Evolutionary conservation across 2,797 vertebrate genomes (phyloP).

Genomic region (Jordanella pulchra): DNA sequence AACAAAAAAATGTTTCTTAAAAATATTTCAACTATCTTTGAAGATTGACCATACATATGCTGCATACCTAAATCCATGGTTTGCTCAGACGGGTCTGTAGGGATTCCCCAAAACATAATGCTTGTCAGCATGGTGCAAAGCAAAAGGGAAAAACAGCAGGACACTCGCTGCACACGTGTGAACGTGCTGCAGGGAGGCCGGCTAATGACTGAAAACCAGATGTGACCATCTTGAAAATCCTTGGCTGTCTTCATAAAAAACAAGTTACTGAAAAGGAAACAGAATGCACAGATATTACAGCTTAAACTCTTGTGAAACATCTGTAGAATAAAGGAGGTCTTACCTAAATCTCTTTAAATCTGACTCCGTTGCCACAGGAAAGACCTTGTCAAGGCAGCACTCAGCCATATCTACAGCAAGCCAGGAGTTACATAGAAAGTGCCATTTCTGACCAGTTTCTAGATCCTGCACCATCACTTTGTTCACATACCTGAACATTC

Average conservation of each 20-base stretch:
- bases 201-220: constrained; percentile 93
- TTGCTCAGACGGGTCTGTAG: constrained; percentile 91
- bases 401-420: constrained; percentile 90
- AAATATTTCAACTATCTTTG: neutral
- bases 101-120: constrained; percentile 97
- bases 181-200: constrained; percentile 88
- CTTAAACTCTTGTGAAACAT: neutral
- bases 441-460: constrained; percentile 86
- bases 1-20: neutral
- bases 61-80: constrained; percentile 93
- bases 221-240: constrained; percentile 91
- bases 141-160: constrained; percentile 93
- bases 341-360: constrained; percentile 94
- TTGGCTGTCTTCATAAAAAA: constrained; percentile 93
- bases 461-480: constrained; percentile 89
- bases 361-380: constrained; percentile 88
- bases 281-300: neutral
- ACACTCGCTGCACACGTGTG: constrained; percentile 90
- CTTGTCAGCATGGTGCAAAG: constrained; percentile 97
- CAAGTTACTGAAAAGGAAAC: constrained; percentile 81
- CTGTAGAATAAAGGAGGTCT: neutral
- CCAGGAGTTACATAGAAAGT: constrained; percentile 96
- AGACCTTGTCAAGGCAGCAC: constrained; percentile 88
- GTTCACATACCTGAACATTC: constrained; percentile 87
- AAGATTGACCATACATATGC: neutral